Percentiles rank a stretch among this genome's conserved stretches.
These are phyloP conservation scores for Tetranychus piercei DNA, from an alignment of 2,888 invertebrate genomes.

Conservation along the genomic window DNA sequence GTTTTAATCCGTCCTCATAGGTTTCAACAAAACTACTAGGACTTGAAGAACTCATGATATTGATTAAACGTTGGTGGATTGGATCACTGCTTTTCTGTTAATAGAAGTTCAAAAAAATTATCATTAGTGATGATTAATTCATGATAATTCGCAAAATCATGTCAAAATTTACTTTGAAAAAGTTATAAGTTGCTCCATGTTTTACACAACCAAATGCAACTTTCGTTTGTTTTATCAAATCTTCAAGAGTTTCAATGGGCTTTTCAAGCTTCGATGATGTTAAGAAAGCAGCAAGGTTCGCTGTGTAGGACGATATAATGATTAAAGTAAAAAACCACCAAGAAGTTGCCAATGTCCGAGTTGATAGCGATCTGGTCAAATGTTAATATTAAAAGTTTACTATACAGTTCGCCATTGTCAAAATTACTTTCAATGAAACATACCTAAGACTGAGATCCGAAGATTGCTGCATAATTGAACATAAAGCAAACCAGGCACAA, in stretches of 20 bases:
- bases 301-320: conserved; percentile 31
- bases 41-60: conserved; percentile 31
- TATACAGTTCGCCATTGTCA: not conserved
- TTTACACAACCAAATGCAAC: conserved; percentile 84
- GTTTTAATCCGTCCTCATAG: conserved; percentile 47
- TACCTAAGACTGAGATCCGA: conserved; percentile 25
- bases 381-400: not conserved
- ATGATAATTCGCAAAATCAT: not conserved
- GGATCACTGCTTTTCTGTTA: conserved; percentile 33
- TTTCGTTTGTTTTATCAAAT: conserved; percentile 42
- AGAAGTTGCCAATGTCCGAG: conserved; percentile 29
- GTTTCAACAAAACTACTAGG: conserved; percentile 26
- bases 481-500: conserved; percentile 28
- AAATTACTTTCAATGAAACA: not conserved
- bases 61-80: conserved; percentile 37
- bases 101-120: not conserved
- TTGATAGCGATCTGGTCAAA: conserved; percentile 40
- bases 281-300: conserved; percentile 31
- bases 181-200: conserved; percentile 79
- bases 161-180: conserved; percentile 54
- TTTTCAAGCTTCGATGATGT: conserved; percentile 50
- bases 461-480: conserved; percentile 38
- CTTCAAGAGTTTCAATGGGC: conserved; percentile 34
- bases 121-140: not conserved
- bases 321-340: conserved; percentile 24